Evolutionary conservation across 30 jellyfish, hydroid and myxozoan species (phyloP), one percentile per base, ranked within the genome.

Genomic region (Aurelia sp.): DNA sequence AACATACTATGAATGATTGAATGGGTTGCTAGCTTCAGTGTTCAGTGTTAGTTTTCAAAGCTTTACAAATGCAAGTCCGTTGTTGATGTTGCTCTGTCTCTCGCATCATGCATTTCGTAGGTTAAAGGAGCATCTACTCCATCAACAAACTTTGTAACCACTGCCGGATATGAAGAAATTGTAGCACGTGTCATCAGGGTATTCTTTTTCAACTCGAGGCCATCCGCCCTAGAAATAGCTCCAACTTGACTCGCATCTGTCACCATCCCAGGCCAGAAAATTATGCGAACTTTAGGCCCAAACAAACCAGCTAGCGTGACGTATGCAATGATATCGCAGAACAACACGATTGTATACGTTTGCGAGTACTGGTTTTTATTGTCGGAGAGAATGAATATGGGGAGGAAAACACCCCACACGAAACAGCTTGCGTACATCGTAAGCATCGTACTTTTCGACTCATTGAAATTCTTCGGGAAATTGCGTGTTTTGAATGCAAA

Each of bases 401-500:
- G 99, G 31, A 94, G 96, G 81, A 94, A 94, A 13, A 94, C 75
- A 6, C 97, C 91, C 99, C 99, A 94, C 37, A 75, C 90, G 69
- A 94, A 85, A 65, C 99, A 94, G 31, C 97, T 94, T 19, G 93
- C 90, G 62, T 94, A 94, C 96, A 94, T 89, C 52, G 99, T 94
- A 33, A 94, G 61, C 74, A 97, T 97, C 65, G 93, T 94, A 90
- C 89, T 89, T 61, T 94, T 88, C 30, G 99, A 92, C 81, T 94
- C 99, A 71, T 94, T 94, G 95, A 79, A 94, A 61, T 94, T 82
- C 87, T 94, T 94, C 76, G 99, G 99, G 89, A 94, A 94, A 66
- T 89, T 85, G 48, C 99, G 82, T 62, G 99, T 94, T 71, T 94
- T 88, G 87, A 94, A 94, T 19, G 99, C 99, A n/a, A 94, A 61